These are phyloP conservation scores for Parasteatoda tepidariorum DNA, from an alignment of 1,140 invertebrate genomes.

Conservation along the genomic window DNA sequence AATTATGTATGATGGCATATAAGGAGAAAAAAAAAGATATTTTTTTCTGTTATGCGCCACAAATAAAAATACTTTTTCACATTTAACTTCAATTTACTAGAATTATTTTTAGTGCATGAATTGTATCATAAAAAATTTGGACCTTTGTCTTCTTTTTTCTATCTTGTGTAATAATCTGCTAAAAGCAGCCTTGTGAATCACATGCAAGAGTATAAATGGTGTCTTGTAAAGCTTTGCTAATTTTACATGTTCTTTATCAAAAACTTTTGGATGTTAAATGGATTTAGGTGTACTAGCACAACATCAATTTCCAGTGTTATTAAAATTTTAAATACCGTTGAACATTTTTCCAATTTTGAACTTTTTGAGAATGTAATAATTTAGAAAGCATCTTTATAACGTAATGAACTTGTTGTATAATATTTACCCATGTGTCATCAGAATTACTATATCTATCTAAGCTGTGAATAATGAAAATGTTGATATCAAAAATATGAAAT, in stretches of 20 bases:
- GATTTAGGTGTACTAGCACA: conserved; percentile 54
- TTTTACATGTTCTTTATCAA: conserved; percentile 50
- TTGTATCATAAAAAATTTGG: no score
- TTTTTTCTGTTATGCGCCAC: no score
- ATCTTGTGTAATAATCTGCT: background rate
- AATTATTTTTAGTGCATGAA: no score
- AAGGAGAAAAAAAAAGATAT: no score
- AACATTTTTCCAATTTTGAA: conserved; percentile 7
- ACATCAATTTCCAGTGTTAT: conserved; percentile 33
- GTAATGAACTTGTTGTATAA: background rate
- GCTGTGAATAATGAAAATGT: no score
- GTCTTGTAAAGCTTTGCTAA: conserved; percentile 35
- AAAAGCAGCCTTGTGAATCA: conserved; percentile 41
- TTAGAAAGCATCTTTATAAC: background rate
- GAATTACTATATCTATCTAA: background rate
- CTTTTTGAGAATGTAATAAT: conserved; percentile 3
- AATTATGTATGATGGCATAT: no score
- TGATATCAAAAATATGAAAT: no score
- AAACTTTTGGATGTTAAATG: conserved; percentile 45
- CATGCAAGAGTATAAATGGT: conserved; percentile 35
- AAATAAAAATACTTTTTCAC: no score
- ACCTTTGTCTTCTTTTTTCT: background rate
- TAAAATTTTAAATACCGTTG: conserved; percentile 42
- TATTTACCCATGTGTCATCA: background rate
- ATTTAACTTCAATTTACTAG: no score